These are phyloP conservation scores for Phrixothrix hirtus DNA, from an alignment of 2,888 invertebrate genomes.

Conservation along the genomic window DNA sequence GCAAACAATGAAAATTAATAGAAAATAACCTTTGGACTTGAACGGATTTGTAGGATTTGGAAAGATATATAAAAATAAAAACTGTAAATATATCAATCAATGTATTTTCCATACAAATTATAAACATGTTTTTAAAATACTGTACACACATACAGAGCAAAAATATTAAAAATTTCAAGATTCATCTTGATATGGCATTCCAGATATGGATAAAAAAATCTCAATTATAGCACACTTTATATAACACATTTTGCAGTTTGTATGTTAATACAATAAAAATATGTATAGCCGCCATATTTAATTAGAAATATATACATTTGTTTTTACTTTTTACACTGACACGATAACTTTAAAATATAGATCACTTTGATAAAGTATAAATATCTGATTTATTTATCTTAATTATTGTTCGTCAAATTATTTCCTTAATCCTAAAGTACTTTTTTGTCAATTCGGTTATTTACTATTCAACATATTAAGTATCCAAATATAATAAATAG, in stretches of 20 bases:
- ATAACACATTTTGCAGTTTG: constrained; percentile 45
- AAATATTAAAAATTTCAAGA: constrained; percentile 47
- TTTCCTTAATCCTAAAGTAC: constrained; percentile 33
- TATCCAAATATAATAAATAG: constrained; percentile 19
- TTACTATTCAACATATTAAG: constrained; percentile 22
- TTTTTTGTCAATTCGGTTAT: constrained; percentile 30
- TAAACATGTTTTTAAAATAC: constrained; percentile 81
- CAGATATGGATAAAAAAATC: constrained; percentile 55
- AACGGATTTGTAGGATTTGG: too few species aligned
- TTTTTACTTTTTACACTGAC: constrained; percentile 51
- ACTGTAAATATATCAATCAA: constrained; percentile 21
- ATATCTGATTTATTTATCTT: constrained; percentile 29
- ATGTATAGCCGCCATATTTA: constrained; percentile 53
- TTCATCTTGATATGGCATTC: constrained; percentile 56
- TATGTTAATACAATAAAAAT: constrained; percentile 49
- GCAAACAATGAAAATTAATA: too few species aligned
- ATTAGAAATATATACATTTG: constrained; percentile 49
- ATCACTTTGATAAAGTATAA: constrained; percentile 37
- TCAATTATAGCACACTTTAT: constrained; percentile 52
- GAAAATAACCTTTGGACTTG: too few species aligned
- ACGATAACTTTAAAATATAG: constrained; percentile 47
- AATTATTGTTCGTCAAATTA: constrained; percentile 36
- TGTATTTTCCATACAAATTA: constrained; percentile 80
- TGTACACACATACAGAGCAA: constrained; percentile 66
- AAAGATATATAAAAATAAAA: constrained; percentile 3